These are phyloP conservation scores for Ranitomeya imitator DNA, from an alignment of 2,113 vertebrate species.

Conservation along the genomic window DNA sequence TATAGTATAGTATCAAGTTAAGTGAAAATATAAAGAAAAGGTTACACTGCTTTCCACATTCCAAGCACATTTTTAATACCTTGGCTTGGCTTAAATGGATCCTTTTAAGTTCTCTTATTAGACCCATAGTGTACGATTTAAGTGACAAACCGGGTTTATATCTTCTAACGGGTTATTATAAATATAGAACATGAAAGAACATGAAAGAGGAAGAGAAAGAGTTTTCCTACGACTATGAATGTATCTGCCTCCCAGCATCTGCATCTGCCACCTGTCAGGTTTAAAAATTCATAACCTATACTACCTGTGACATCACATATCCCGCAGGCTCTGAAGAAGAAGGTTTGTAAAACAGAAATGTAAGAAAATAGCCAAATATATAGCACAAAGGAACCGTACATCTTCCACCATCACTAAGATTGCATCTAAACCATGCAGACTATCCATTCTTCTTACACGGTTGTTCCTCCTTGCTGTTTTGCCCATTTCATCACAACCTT, in stretches of 20 bases:
- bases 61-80: too few relatives aligned
- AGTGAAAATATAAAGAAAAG: too few relatives aligned
- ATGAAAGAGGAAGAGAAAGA: constrained; percentile 31
- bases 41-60: too few relatives aligned
- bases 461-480: too few relatives aligned
- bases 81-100: too few relatives aligned
- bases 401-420: not conserved
- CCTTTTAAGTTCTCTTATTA: not conserved
- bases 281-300: not conserved
- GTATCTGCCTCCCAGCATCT: not conserved
- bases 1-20: too few relatives aligned
- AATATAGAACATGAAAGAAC: not conserved
- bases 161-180: not conserved
- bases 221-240: not conserved
- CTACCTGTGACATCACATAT: not conserved
- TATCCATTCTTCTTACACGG: too few relatives aligned
- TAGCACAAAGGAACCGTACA: not conserved
- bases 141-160: not conserved
- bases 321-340: not conserved
- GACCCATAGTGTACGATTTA: not conserved
- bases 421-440: too few relatives aligned
- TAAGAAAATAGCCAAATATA: too few relatives aligned
- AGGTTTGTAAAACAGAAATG: not conserved
- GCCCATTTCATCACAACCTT: too few relatives aligned
- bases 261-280: not conserved